A percentile compares a stretch with the other conserved stretches of the same genome.
Evolutionary conservation across 2,113 vertebrate genomes (phyloP).

Genomic region (Peucedramus taeniatus): DNA sequence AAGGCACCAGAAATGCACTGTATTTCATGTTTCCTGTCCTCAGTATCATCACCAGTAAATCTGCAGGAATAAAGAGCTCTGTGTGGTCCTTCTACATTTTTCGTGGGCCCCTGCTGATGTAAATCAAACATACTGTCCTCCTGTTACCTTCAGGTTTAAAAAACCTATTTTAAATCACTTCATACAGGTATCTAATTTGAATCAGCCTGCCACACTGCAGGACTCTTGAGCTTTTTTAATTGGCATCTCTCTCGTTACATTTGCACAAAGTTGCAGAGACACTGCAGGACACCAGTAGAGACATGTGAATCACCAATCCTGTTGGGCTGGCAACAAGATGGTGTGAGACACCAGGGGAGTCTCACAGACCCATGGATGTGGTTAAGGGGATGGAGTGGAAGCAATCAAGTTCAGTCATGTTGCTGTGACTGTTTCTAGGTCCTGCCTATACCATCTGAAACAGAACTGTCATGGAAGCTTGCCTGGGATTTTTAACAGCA

Average conservation of each 20-base stretch:
- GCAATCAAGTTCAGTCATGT: not conserved
- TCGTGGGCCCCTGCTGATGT: constrained; percentile 41
- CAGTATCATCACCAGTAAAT: constrained; percentile 24
- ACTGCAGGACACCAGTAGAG: constrained; percentile 47
- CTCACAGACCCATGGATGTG: not conserved
- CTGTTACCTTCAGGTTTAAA: constrained; percentile 44
- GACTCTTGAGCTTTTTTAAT: constrained; percentile 57
- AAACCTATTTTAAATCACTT: constrained; percentile 59
- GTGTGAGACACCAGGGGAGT: not conserved
- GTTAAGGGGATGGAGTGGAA: not conserved
- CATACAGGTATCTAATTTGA: constrained; percentile 66
- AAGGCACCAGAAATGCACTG: not conserved
- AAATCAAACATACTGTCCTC: constrained; percentile 58
- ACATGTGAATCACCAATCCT: constrained; percentile 49
- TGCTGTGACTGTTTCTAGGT: not conserved
- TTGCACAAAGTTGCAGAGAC: constrained; percentile 60
- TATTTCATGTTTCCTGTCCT: constrained; percentile 23
- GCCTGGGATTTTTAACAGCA: not conserved
- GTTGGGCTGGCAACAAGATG: constrained; percentile 22
- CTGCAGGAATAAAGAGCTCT: constrained; percentile 10
- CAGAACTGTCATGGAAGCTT: not conserved
- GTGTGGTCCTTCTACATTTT: constrained; percentile 3
- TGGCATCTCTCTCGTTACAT: constrained; percentile 65
- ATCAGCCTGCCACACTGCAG: constrained; percentile 57
- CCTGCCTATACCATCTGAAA: not conserved